Percentiles rank a stretch among this genome's conserved stretches.
These are phyloP conservation scores for Latrodectus hesperus DNA, from an alignment of 2,888 invertebrate species.

Conservation along the genomic window DNA sequence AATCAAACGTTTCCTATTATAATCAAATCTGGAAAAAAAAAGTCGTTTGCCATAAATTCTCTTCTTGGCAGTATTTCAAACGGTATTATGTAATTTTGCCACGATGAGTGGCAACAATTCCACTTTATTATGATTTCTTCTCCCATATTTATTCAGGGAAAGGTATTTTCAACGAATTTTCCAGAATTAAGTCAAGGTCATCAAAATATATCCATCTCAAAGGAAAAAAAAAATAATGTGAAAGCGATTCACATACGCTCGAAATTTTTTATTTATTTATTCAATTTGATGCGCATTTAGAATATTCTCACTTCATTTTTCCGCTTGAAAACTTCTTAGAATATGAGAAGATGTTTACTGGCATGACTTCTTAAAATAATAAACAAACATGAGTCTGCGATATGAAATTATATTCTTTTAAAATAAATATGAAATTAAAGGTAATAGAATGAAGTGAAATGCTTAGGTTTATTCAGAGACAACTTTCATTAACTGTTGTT, in stretches of 20 bases:
- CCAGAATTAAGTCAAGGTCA: slow-evolving; percentile 33
- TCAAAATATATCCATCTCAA: neutral
- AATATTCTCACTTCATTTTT: neutral
- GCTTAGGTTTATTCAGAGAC: too few species aligned
- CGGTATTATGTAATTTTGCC: neutral
- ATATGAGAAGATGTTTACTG: too few species aligned
- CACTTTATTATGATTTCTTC: neutral
- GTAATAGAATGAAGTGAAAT: too few species aligned
- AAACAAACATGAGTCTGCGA: too few species aligned
- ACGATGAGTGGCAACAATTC: neutral
- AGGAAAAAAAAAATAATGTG: neutral
- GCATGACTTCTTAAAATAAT: too few species aligned
- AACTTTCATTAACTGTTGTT: too few species aligned
- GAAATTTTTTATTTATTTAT: neutral
- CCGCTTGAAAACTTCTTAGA: neutral
- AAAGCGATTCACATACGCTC: neutral
- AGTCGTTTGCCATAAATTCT: neutral
- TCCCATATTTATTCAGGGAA: neutral
- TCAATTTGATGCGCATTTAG: neutral
- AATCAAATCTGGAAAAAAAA: too few species aligned
- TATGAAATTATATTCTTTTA: too few species aligned
- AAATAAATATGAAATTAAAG: too few species aligned
- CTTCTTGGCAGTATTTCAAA: neutral
- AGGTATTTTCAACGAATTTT: neutral
- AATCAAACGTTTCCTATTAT: too few species aligned